These are phyloP conservation scores for Mionectes macconnelli DNA, from an alignment of 2,113 vertebrate species.

Conservation along the genomic window DNA sequence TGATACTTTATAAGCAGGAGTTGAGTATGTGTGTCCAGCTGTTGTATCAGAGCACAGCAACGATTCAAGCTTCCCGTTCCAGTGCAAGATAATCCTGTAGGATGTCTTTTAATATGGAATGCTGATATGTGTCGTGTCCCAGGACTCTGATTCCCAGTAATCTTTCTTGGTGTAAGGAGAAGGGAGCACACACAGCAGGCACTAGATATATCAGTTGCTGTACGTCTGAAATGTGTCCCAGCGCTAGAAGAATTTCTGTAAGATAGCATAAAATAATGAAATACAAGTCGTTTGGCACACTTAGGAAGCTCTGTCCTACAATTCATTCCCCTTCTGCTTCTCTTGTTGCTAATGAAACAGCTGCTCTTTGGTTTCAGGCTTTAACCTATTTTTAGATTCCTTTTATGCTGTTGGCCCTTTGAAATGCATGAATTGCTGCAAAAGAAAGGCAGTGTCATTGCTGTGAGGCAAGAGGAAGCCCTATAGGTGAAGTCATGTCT, in stretches of 20 bases:
- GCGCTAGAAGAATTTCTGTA: neutral
- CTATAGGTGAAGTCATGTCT: neutral
- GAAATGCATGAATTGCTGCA: constrained; percentile 18
- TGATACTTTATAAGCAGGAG: neutral
- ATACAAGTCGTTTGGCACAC: neutral
- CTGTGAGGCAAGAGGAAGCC: constrained; percentile 20
- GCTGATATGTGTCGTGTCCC: neutral
- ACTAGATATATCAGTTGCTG: neutral
- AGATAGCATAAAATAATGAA: neutral
- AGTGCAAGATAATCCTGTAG: neutral
- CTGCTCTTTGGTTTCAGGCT: constrained; percentile 43
- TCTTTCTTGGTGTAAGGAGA: neutral
- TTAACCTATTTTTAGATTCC: constrained; percentile 45
- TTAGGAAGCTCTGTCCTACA: neutral
- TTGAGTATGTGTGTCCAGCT: neutral
- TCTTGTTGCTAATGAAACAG: constrained; percentile 39
- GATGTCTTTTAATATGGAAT: neutral
- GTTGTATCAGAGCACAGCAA: neutral
- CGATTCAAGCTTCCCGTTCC: neutral
- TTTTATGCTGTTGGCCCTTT: constrained; percentile 42
- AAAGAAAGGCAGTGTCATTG: neutral
- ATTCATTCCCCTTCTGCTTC: neutral
- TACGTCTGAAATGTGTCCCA: neutral
- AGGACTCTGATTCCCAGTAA: neutral
- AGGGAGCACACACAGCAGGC: neutral